Evolutionary conservation across 2,888 invertebrate species (phyloP), one percentile per base, ranked within the genome.

Genomic region (Cremastinae sp.): DNA sequence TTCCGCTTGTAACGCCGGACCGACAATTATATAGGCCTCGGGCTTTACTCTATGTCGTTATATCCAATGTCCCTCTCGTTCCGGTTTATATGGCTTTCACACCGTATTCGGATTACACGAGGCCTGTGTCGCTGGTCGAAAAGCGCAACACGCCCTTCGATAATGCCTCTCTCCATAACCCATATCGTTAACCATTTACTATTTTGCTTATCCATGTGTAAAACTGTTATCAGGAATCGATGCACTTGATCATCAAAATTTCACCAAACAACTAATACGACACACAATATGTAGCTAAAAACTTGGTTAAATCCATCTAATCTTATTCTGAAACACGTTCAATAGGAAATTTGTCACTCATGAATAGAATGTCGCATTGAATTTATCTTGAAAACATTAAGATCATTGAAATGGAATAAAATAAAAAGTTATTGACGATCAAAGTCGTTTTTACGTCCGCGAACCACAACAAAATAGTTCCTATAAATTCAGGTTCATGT

Each of bases 11-110:
- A 35, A 61, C 59, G 58, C 59, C 53, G 22, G 53, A 18, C 51
- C 64, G 22, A 70, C 53, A 58, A 59, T 70, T 70, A 28, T 20
- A 64, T 14, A 10, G 22, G 18, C 12, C 47, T 69, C 45, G 12
- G 7, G 7, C 45, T 45, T 7, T 45, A 12, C n/a, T n/a, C n/a
- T 8, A 1, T n/a, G 7, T 35, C 43, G 43, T 58, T 58, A 43
- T 41, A 43, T 58, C 12, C 20, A 12, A 58, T 58, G 5, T 43
- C 20, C n/a, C 53, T 1, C 49, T 16, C 16, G 8, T 18, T 49
- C 18, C 16, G 41, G 12, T 41, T n/a, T 41, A 41, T 41, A 41
- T 41, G 41, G 41, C n/a, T n/a, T 12, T n/a, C 9, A 8, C 41
- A 2, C n/a, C 41, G 12, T 12, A 41, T 41, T 41, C 12, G n/a